These are phyloP conservation scores for Diaphora mendica DNA, from an alignment of 2,888 invertebrate genomes.

Conservation along the genomic window DNA sequence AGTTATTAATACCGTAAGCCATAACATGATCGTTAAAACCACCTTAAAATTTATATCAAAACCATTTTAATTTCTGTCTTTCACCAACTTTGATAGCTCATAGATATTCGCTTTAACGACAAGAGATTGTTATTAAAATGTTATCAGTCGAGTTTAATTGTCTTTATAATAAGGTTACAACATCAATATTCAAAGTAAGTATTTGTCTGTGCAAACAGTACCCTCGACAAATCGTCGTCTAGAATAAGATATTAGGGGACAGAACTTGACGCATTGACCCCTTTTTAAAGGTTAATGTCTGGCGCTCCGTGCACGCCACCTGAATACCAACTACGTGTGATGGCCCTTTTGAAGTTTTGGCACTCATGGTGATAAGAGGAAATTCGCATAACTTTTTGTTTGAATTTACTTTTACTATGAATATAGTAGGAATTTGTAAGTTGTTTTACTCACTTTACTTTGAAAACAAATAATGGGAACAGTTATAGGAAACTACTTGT, in stretches of 20 bases:
- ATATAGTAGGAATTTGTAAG: not conserved
- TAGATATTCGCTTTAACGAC: conserved; percentile 9
- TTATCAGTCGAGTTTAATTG: conserved; percentile 65
- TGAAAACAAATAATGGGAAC: not conserved
- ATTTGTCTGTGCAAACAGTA: conserved; percentile 70
- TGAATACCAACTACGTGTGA: conserved; percentile 77
- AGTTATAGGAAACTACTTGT: not conserved
- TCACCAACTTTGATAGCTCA: not conserved
- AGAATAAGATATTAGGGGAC: conserved; percentile 84
- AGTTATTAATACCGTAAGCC: not conserved
- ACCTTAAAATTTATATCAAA: not conserved
- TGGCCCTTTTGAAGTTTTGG: conserved; percentile 51
- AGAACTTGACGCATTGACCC: conserved; percentile 84
- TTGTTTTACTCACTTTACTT: not conserved
- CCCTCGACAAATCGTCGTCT: conserved; percentile 73
- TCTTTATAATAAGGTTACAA: conserved; percentile 63
- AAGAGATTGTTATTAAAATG: conserved; percentile 50
- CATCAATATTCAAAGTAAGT: conserved; percentile 80
- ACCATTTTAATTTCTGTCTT: not conserved
- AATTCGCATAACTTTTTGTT: not conserved
- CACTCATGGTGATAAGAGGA: conserved; percentile 23
- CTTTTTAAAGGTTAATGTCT: conserved; percentile 85
- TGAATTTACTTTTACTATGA: conserved; percentile 2
- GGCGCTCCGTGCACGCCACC: conserved; percentile 69
- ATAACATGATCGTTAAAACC: not conserved